These are phyloP conservation scores for Leucoraja ocellata DNA, from an alignment of 2,797 vertebrate genomes.

Conservation along the genomic window DNA sequence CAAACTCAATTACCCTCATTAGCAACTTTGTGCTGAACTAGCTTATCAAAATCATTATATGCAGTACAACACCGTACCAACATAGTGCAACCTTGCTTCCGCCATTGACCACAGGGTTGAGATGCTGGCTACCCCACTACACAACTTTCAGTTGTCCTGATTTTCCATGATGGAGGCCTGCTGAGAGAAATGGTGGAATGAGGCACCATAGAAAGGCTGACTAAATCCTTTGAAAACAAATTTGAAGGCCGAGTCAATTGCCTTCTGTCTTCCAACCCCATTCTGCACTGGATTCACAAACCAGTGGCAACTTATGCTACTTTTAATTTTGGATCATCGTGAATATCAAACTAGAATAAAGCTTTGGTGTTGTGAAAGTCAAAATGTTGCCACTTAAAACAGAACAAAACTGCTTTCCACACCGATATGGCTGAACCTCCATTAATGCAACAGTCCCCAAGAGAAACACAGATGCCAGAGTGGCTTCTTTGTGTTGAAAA, in stretches of 20 bases:
- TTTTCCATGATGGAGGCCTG: background rate
- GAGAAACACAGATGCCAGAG: background rate
- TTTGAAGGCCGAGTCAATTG: background rate
- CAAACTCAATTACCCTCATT: background rate
- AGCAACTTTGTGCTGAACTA: background rate
- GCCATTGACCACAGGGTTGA: background rate
- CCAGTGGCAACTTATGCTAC: background rate
- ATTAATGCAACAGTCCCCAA: background rate
- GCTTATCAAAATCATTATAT: background rate
- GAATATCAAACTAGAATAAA: background rate
- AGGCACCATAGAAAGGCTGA: background rate
- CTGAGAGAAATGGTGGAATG: background rate
- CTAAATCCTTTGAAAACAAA: background rate
- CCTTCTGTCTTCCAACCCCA: background rate
- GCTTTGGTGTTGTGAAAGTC: background rate
- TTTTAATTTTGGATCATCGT: background rate
- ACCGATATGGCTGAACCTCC: background rate
- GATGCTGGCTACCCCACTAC: background rate
- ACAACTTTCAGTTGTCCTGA: background rate
- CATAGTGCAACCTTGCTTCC: background rate
- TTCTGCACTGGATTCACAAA: background rate
- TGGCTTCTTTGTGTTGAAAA: background rate
- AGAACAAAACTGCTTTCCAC: background rate
- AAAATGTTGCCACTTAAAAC: background rate
- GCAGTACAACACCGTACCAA: background rate